Conservation (phyloP, 2,797 vertebrate species). For the Brachymystax lenok region DNA sequence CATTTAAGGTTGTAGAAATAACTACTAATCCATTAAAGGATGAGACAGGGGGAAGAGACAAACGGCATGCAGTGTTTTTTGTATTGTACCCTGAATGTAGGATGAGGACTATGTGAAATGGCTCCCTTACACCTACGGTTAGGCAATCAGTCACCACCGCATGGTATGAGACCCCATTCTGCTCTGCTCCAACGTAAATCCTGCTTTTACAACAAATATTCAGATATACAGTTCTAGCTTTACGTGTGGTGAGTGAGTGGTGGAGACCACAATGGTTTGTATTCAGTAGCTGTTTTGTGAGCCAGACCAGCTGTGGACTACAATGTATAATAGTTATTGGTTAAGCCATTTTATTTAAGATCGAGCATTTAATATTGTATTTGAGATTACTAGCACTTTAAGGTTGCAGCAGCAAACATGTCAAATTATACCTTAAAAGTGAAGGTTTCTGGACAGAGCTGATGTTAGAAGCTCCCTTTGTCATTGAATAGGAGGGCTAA, state of each 20-base stretch:
- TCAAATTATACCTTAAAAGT: background rate
- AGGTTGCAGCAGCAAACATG: constrained; percentile 9
- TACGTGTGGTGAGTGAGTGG: background rate
- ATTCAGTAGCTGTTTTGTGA: background rate
- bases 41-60: constrained; percentile 16
- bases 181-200: background rate
- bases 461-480: background rate
- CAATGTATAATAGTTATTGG: background rate
- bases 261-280: background rate
- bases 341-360: constrained; percentile 3
- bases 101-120: constrained; percentile 12
- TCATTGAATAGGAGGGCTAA: background rate
- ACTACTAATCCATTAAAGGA: constrained; percentile 7
- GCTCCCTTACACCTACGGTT: constrained; percentile 7
- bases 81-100: constrained; percentile 32
- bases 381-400: constrained; percentile 36
- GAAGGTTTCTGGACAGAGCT: background rate
- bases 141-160: background rate
- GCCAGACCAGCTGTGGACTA: background rate
- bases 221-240: background rate
- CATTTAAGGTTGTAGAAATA: constrained; percentile 13
- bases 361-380: constrained; percentile 13
- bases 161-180: constrained; percentile 13
- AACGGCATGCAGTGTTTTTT: constrained; percentile 5
- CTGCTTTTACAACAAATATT: background rate